Conservation (phyloP, 2,888 invertebrate genomes). For the Teleiodes luculella region DNA sequence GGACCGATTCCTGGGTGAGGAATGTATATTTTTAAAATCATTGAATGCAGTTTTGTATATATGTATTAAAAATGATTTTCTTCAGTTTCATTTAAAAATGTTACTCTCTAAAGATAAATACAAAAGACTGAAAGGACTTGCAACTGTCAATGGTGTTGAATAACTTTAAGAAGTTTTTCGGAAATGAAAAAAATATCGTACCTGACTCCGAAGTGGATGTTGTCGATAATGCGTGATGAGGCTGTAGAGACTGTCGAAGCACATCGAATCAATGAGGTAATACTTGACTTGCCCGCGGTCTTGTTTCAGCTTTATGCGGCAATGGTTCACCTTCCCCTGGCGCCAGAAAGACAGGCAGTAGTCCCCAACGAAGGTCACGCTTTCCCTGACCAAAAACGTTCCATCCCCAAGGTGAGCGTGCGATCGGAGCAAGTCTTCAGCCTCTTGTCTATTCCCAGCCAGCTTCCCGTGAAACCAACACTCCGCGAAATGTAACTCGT, state of each 20-base stretch:
- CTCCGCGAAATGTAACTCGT: slow-evolving; percentile 94
- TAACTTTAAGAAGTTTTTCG: no score
- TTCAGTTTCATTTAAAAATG: no score
- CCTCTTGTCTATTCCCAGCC: slow-evolving; percentile 87
- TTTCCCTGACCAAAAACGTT: slow-evolving; percentile 94
- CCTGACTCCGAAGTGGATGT: slow-evolving; percentile 90
- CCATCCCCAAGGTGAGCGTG: slow-evolving; percentile 93
- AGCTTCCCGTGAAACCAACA: slow-evolving; percentile 96
- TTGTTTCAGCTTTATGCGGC: slow-evolving; percentile 92
- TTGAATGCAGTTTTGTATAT: no score
- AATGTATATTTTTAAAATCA: no score
- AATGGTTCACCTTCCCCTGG: slow-evolving; percentile 92
- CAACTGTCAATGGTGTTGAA: no score
- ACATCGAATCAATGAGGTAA: slow-evolving; percentile 91
- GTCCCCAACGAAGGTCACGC: slow-evolving; percentile 97
- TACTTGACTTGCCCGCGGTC: slow-evolving; percentile 93
- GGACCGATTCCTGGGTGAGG: no score
- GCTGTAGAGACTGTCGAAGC: slow-evolving; percentile 94
- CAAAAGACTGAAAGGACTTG: no score
- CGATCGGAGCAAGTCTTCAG: slow-evolving; percentile 85
- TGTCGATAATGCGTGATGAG: slow-evolving; percentile 93
- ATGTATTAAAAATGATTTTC: no score
- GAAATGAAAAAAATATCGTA: no score
- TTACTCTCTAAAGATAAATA: no score
- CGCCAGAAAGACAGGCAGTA: slow-evolving; percentile 97